A percentile compares a stretch with the other conserved stretches of the same genome.
Evolutionary conservation across 2,888 invertebrate genomes (phyloP).

Genomic region (Drosophila infuscata): DNA sequence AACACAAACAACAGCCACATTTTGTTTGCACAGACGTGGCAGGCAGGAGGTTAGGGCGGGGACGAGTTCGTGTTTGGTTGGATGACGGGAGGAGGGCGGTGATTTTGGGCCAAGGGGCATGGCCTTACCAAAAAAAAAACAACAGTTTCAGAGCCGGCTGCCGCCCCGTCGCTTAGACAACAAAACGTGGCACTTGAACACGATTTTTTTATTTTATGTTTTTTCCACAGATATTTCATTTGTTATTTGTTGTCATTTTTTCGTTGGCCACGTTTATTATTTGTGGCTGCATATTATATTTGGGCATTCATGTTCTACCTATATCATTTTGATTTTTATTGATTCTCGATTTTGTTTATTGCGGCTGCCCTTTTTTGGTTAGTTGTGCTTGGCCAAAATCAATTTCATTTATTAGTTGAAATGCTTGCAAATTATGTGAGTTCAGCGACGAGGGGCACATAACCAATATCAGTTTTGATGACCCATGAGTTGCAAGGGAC

Average conservation of each 20-base stretch:
- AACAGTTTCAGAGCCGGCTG: constrained; percentile 15
- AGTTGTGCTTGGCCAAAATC: constrained; percentile 46
- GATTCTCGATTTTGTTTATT: constrained; percentile 74
- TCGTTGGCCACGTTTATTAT: constrained; percentile 71
- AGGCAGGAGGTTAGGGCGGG: not conserved
- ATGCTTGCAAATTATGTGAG: constrained; percentile 74
- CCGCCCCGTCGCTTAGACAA: constrained; percentile 62
- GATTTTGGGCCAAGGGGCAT: constrained; percentile 53
- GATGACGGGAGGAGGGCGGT: constrained; percentile 1
- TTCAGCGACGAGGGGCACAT: constrained; percentile 50
- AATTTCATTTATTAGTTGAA: constrained; percentile 58
- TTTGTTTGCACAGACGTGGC: constrained; percentile 68
- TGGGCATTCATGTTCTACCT: constrained; percentile 77
- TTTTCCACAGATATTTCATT: constrained; percentile 29
- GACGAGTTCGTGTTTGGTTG: not conserved
- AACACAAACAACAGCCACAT: constrained; percentile 62
- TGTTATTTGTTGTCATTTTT: constrained; percentile 39
- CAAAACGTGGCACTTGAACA: constrained; percentile 76
- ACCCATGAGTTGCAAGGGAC: constrained; percentile 43
- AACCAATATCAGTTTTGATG: constrained; percentile 26
- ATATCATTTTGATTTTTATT: constrained; percentile 64
- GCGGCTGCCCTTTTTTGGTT: constrained; percentile 70
- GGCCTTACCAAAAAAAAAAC: constrained; percentile 58
- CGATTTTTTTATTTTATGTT: constrained; percentile 60
- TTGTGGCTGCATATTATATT: constrained; percentile 76